Evolutionary conservation across 2,113 vertebrate species (phyloP).

Genomic region (Carassius auratus): DNA sequence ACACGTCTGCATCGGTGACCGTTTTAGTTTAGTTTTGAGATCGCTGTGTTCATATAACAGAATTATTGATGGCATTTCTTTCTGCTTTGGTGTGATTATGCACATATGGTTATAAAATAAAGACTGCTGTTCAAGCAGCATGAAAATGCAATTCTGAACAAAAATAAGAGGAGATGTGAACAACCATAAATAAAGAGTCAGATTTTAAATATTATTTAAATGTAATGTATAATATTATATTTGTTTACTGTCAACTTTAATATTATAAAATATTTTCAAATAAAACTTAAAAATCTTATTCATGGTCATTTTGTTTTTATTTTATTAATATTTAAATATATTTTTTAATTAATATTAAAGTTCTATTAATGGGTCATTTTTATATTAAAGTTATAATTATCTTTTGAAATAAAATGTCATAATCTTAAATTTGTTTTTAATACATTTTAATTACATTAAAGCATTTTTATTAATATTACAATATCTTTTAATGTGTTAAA

Average conservation of each 20-base stretch:
- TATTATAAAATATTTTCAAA: too few species aligned
- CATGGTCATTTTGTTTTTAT: too few species aligned
- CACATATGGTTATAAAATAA: neutral
- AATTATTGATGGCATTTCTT: neutral
- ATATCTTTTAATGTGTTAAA: neutral
- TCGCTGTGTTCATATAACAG: neutral
- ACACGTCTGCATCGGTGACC: neutral
- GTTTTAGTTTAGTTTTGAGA: neutral
- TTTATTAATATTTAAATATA: neutral
- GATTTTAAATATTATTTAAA: neutral
- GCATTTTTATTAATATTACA: neutral
- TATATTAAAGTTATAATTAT: neutral
- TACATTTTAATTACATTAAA: too few species aligned
- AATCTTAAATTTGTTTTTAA: neutral
- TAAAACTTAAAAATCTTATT: too few species aligned
- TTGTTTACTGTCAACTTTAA: neutral
- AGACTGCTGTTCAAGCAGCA: neutral
- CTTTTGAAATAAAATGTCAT: too few species aligned
- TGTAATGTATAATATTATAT: neutral
- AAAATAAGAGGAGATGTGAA: neutral
- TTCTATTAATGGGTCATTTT: too few species aligned
- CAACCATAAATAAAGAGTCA: neutral
- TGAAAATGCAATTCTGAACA: neutral
- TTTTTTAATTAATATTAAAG: too few species aligned
- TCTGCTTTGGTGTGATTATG: neutral